Evolutionary conservation across 2,113 vertebrate genomes (phyloP), one percentile per base, ranked within the genome.

Genomic region (Furnarius figulus): DNA sequence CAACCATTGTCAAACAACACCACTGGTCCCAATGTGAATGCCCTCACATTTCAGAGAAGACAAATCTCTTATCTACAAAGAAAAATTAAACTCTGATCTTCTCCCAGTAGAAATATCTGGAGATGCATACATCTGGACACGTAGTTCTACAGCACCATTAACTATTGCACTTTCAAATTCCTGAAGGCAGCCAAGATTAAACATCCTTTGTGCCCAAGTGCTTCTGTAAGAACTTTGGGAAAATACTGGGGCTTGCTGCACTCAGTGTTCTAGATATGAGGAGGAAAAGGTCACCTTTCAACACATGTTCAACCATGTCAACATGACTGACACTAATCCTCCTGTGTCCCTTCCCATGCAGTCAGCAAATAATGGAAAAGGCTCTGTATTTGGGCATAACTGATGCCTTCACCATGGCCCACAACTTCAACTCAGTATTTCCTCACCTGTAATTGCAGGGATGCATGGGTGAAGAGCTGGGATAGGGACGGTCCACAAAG

Each of bases 391-490:
- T 81, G 81, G 91, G 82, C 89, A 71, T 85, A 91, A 95, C 1
- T 65, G 83, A 95, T 84, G 91, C 95, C 87, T 95, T 89, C 52
- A 81, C 94, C 89, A 74, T 77, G 81, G 80, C 68, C 72, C 88
- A 35, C 80, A 83, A 84, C 71, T 95, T 78, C n/a, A 83, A 5
- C 56, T 93, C 82, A 74, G 83, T 50, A 62, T 78, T 94, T 97
- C 97, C 98, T 98, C 96, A 99, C 99, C 99, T 99, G 99, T 99
- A 99, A 98, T 98, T 99, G 98, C 99, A 99, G 90, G 99, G 99
- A 85, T 99, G 99, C 98, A 98, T 98, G 95, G 98, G 99, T 74
- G 99, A 99, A 96, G 99, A 98, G 97, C 98, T 99, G 97, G 98
- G 95, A 79, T 98, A 98, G 91, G 99, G 99, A 96, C 98, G 99